phyloP scores from a whole-genome alignment of 1,140 invertebrate genomes.

The Sycophaga agraensis region DNA sequence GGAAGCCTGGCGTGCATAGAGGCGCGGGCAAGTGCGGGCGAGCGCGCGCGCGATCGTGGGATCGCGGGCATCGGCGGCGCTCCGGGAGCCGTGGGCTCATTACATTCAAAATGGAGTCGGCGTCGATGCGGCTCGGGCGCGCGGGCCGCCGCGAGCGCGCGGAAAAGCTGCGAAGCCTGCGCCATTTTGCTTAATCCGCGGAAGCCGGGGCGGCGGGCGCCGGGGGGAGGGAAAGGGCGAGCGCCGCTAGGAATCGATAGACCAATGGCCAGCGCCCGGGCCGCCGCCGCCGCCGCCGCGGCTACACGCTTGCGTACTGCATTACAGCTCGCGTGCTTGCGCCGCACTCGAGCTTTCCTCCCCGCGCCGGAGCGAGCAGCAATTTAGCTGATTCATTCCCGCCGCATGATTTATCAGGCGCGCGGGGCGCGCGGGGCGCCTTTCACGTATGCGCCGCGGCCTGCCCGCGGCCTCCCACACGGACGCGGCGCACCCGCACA shows the following conservation, averaged over 20 bases:
- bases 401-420: slow-evolving; percentile 50
- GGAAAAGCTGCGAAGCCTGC: slow-evolving; percentile 28
- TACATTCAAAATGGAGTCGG: slow-evolving; percentile 14
- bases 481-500: too few relatives aligned
- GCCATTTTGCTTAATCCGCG: slow-evolving; percentile 42
- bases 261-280: slow-evolving; percentile 42
- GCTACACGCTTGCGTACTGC: background rate
- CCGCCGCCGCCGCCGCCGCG: background rate
- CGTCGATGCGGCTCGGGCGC: background rate
- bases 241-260: slow-evolving; percentile 48
- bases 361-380: slow-evolving; percentile 43
- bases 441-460: too few relatives aligned
- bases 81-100: background rate
- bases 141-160: slow-evolving; percentile 25
- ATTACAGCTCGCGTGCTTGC: slow-evolving; percentile 17
- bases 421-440: too few relatives aligned
- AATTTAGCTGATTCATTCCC: slow-evolving; percentile 54
- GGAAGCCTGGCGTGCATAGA: background rate
- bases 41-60: background rate
- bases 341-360: background rate
- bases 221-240: background rate
- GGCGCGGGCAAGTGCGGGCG: background rate
- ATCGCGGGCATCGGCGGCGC: background rate
- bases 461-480: too few relatives aligned
- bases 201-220: background rate